Evolutionary conservation across 2,113 vertebrate species (phyloP).

Genomic region (Pollachius pollachius): DNA sequence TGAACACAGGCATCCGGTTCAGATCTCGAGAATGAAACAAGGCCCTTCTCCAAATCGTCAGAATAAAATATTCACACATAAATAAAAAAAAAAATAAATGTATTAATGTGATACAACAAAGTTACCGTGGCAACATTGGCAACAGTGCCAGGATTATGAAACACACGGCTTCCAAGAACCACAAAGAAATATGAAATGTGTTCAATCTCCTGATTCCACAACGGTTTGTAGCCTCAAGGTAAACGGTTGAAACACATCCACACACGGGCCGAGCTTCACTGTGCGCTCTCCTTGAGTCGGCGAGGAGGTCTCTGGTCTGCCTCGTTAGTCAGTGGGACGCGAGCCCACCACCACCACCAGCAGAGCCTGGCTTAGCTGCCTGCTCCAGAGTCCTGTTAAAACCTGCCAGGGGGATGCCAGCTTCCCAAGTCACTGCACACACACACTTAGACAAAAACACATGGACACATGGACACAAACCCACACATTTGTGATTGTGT

Average conservation of each 20-base stretch:
- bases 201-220: too few species aligned
- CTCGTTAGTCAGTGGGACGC: conserved; percentile 33
- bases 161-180: conserved; percentile 39
- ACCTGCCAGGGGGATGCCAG: conserved; percentile 49
- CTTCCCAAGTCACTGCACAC: conserved; percentile 46
- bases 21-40: background rate
- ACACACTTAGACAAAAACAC: conserved; percentile 55
- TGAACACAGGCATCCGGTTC: background rate
- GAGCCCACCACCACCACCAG: conserved; percentile 34
- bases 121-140: background rate
- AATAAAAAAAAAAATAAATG: background rate
- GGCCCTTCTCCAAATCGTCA: background rate
- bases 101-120: background rate
- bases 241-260: too few species aligned
- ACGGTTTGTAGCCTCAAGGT: too few species aligned
- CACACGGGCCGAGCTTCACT: too few species aligned
- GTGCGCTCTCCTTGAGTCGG: too few species aligned
- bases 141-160: conserved; percentile 18
- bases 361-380: conserved; percentile 32
- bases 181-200: conserved; percentile 14
- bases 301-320: too few species aligned
- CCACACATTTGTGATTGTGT: conserved; percentile 6
- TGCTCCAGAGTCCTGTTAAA: conserved; percentile 49
- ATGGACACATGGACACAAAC: conserved; percentile 29
- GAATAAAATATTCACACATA: background rate